phyloP scores from a whole-genome alignment of 2,113 vertebrate species.

The Apteryx mantelli region DNA sequence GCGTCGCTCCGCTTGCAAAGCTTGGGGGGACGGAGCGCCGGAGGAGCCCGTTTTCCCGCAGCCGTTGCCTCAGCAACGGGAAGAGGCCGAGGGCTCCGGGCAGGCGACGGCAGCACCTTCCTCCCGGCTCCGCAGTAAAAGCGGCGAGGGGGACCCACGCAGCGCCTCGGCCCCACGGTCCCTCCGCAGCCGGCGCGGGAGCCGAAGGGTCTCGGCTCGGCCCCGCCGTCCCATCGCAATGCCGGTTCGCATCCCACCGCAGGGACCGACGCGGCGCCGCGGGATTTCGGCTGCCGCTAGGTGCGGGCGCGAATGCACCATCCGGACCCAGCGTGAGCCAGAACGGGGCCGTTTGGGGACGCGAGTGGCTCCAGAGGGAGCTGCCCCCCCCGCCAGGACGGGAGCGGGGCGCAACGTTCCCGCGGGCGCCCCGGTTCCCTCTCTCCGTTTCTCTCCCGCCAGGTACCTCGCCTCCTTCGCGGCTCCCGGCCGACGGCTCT shows the following conservation, averaged over 20 bases:
- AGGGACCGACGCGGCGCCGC: too few relatives aligned
- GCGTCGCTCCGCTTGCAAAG: too few relatives aligned
- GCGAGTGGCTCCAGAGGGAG: neutral
- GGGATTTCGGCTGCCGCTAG: too few relatives aligned
- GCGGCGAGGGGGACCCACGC: neutral
- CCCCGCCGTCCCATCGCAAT: neutral
- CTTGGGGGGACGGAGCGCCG: too few relatives aligned
- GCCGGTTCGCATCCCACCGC: too few relatives aligned
- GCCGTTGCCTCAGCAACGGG: neutral
- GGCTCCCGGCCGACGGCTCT: neutral
- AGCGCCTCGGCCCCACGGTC: too few relatives aligned
- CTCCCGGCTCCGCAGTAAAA: neutral
- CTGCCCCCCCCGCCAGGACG: neutral
- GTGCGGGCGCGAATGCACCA: neutral
- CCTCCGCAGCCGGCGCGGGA: too few relatives aligned
- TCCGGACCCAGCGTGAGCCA: neutral
- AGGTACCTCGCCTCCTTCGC: neutral
- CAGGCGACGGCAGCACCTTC: neutral
- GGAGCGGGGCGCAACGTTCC: neutral
- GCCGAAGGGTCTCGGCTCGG: neutral
- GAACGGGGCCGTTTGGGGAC: accelerated
- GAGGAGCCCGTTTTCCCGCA: neutral
- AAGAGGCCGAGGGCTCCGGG: neutral
- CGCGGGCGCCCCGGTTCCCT: too few relatives aligned
- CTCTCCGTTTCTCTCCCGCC: neutral